phyloP scores from a whole-genome alignment of 1,140 invertebrate genomes.

The Macrostomum lignano region DNA sequence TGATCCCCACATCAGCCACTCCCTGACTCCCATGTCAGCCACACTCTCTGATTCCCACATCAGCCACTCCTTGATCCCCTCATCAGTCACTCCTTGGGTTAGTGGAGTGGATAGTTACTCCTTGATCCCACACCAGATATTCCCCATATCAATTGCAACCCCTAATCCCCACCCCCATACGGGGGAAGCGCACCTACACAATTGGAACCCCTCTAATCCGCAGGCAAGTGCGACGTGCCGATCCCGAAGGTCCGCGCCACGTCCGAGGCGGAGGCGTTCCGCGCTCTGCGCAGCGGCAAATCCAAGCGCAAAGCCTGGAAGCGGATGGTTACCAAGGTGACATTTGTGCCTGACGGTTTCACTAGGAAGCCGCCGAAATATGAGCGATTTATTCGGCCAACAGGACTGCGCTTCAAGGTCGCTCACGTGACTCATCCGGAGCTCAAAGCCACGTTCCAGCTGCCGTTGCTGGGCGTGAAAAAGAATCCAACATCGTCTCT shows the following conservation, averaged over 20 bases:
- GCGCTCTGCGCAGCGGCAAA: conserved; percentile 73
- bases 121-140: too few relatives aligned
- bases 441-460: conserved; percentile 83
- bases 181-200: too few relatives aligned
- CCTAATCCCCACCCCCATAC: too few relatives aligned
- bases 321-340: conserved; percentile 82
- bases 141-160: too few relatives aligned
- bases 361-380: conserved; percentile 97
- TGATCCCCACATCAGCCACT: too few relatives aligned
- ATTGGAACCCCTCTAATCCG: too few relatives aligned
- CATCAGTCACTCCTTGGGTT: too few relatives aligned
- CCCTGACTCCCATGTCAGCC: too few relatives aligned
- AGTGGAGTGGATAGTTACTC: too few relatives aligned
- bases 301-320: conserved; percentile 89
- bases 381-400: conserved; percentile 90
- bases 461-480: conserved; percentile 95
- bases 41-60: too few relatives aligned
- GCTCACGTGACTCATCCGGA: conserved; percentile 97
- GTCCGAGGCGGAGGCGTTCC: conserved; percentile 89
- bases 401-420: conserved; percentile 40
- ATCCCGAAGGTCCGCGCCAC: conserved; percentile 88
- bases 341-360: conserved; percentile 80
- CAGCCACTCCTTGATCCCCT: too few relatives aligned
- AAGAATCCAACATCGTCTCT: conserved; percentile 90
- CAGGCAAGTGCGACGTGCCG: conserved; percentile 97